phyloP scores from a whole-genome alignment of 1,140 invertebrate genomes.

The Sitobion miscanthi region DNA sequence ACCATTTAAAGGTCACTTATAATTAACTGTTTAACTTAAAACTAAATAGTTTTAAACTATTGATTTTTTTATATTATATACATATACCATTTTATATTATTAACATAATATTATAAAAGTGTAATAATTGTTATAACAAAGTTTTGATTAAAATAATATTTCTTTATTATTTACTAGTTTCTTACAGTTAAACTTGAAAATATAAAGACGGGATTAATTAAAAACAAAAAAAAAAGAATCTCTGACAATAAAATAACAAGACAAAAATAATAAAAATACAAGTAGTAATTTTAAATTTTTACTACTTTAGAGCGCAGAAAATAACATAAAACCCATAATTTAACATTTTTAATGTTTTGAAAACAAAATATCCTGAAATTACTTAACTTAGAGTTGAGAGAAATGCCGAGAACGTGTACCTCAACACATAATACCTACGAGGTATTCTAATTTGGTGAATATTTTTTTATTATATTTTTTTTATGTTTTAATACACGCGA shows the following conservation, averaged over 20 bases:
- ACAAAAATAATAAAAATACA: constrained; percentile 16
- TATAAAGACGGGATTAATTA: background rate
- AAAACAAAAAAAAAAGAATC: background rate
- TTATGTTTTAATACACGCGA: background rate
- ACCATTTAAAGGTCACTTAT: background rate
- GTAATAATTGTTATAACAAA: background rate
- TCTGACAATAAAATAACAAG: background rate
- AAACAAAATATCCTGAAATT: background rate
- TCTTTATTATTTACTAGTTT: background rate
- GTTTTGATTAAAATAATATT: constrained; percentile 16
- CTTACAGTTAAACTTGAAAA: background rate
- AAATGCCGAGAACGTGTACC: background rate
- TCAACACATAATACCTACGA: background rate
- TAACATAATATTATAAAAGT: background rate
- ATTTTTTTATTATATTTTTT: background rate
- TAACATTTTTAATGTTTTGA: constrained; percentile 1
- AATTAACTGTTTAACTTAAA: background rate
- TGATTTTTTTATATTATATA: background rate
- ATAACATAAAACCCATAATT: background rate
- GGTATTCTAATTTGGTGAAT: background rate
- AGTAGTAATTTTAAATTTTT: background rate
- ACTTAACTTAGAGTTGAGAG: background rate
- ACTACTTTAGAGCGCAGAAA: background rate
- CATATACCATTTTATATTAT: background rate
- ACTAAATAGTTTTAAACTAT: background rate